These are phyloP conservation scores for Aegypius monachus DNA, from an alignment of 2,113 vertebrate genomes.

Conservation along the genomic window DNA sequence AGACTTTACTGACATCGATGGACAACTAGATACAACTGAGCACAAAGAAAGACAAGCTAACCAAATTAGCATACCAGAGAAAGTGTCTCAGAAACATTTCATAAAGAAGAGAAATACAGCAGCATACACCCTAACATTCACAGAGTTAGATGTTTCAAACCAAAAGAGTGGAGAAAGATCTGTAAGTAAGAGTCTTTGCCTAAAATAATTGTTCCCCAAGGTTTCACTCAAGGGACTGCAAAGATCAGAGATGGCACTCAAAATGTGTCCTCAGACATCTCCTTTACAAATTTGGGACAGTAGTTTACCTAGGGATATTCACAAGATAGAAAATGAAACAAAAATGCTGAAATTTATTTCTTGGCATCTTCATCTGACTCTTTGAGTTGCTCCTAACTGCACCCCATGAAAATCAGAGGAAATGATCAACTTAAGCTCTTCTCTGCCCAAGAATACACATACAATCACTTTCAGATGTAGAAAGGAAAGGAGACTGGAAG, in stretches of 20 bases:
- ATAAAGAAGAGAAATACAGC: neutral
- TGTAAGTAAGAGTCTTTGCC: neutral
- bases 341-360: neutral
- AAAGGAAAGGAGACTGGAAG: neutral
- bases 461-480: neutral
- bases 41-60: neutral
- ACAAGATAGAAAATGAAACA: neutral
- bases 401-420: neutral
- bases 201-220: neutral
- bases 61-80: neutral
- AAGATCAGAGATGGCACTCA: neutral
- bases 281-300: neutral
- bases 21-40: neutral
- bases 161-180: neutral
- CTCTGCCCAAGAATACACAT: neutral
- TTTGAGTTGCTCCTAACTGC: neutral
- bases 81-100: neutral
- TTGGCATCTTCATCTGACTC: neutral
- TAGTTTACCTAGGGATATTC: neutral
- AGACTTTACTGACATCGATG: neutral
- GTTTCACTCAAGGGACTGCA: neutral
- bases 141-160: neutral
- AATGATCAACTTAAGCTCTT: neutral
- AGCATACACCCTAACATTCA: neutral
- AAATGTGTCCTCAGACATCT: neutral